Percentiles rank a stretch among this genome's conserved stretches.
These are phyloP conservation scores for Tapirus indicus DNA, from an alignment of 2,797 vertebrate genomes.

Conservation along the genomic window DNA sequence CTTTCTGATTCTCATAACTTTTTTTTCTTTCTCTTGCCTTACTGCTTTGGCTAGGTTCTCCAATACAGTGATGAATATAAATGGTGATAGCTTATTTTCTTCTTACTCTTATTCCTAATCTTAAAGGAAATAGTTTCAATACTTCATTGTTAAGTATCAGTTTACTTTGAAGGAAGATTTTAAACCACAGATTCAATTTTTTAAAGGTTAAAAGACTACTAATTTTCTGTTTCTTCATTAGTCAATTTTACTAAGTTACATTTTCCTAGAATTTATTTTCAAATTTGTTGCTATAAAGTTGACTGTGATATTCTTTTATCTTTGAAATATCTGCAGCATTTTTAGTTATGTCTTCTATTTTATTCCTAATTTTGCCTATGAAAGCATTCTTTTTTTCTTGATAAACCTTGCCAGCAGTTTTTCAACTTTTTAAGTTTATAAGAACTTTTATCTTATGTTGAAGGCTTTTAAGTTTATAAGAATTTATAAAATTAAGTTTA, in stretches of 20 bases:
- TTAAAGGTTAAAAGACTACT: neutral
- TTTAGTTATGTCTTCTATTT: constrained; percentile 1
- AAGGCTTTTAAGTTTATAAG: neutral
- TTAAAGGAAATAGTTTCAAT: neutral
- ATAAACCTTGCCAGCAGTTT: neutral
- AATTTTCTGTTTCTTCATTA: constrained; percentile 27
- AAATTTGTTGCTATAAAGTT: constrained; percentile 9
- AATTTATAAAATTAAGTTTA: neutral
- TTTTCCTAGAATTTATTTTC: constrained; percentile 39
- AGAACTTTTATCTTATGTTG: neutral
- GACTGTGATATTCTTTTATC: constrained; percentile 4
- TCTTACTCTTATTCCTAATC: neutral
- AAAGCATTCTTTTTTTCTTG: neutral
- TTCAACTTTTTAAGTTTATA: neutral
- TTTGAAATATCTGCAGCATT: neutral
- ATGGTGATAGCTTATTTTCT: neutral
- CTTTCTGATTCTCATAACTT: neutral
- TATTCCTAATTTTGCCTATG: neutral
- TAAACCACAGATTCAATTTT: neutral
- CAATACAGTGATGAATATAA: neutral
- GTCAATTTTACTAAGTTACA: neutral
- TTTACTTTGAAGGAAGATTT: neutral
- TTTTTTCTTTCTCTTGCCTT: constrained; percentile 12
- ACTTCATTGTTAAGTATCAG: neutral
- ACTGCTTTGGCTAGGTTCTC: neutral